Evolutionary conservation across 2,888 invertebrate genomes (phyloP).

Genomic region (Clunio marinus): DNA sequence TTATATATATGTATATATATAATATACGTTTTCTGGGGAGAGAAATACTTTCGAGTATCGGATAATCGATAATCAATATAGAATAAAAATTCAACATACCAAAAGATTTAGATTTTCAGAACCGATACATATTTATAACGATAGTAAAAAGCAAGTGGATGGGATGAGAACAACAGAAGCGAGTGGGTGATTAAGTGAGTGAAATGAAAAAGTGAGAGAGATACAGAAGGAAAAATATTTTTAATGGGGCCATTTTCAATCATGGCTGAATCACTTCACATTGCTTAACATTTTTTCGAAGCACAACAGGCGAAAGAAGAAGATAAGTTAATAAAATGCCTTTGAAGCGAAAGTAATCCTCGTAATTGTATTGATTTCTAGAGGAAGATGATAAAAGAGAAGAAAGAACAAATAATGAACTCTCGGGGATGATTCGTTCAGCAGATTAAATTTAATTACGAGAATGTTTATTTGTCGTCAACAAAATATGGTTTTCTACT

Average conservation of each 20-base stretch:
- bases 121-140: not conserved
- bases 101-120: slow-evolving; percentile 31
- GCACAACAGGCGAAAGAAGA: not conserved
- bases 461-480: slow-evolving; percentile 30
- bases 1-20: slow-evolving; percentile 27
- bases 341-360: not conserved
- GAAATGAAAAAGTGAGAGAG: not conserved
- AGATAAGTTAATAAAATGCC: slow-evolving; percentile 14
- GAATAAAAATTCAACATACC: slow-evolving; percentile 30
- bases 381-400: not conserved
- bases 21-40: too few relatives aligned
- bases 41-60: slow-evolving; percentile 7
- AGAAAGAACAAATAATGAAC: not conserved
- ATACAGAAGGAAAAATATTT: not conserved
- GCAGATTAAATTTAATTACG: slow-evolving; percentile 32
- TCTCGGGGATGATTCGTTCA: not conserved
- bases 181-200: not conserved
- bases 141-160: not conserved
- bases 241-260: slow-evolving; percentile 1
- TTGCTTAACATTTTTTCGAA: not conserved
- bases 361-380: not conserved
- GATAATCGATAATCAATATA: slow-evolving; percentile 39
- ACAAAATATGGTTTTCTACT: slow-evolving; percentile 24
- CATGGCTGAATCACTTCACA: not conserved
- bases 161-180: too few relatives aligned